Percentiles rank a stretch among this genome's conserved stretches.
These are phyloP conservation scores for Graptemys geographica DNA, from an alignment of 2,797 vertebrate genomes.

Conservation along the genomic window DNA sequence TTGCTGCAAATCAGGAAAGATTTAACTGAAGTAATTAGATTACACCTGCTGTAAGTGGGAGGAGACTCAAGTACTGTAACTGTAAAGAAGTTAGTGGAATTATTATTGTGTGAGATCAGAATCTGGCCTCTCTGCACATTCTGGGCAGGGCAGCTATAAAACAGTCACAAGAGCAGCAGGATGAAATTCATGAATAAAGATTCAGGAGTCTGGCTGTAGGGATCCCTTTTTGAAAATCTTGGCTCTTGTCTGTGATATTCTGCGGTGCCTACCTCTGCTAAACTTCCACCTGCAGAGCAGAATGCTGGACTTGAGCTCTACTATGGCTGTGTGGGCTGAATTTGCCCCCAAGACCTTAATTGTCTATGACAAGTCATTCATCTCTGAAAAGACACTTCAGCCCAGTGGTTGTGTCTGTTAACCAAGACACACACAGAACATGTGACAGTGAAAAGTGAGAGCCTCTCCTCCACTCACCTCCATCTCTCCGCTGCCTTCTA, in stretches of 20 bases:
- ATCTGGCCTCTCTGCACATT: not conserved
- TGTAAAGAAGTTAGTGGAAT: not conserved
- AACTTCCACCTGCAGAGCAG: not conserved
- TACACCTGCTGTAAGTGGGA: not conserved
- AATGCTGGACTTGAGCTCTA: not conserved
- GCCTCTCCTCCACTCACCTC: accelerated
- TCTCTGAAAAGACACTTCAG: not conserved
- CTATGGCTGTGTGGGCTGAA: not conserved
- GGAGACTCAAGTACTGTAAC: not conserved
- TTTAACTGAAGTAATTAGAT: not conserved
- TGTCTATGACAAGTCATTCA: not conserved
- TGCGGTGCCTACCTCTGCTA: not conserved
- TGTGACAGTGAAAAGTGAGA: not conserved
- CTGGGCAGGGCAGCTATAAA: not conserved
- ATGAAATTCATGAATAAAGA: not conserved
- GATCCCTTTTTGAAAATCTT: not conserved
- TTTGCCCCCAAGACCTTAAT: not conserved
- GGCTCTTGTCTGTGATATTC: not conserved
- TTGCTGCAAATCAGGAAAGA: conserved; percentile 29
- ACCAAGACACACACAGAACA: not conserved
- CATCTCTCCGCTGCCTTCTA: accelerated
- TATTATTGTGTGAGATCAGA: not conserved
- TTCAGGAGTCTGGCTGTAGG: not conserved
- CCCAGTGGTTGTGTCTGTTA: not conserved
- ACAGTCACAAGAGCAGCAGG: not conserved